phyloP scores from a whole-genome alignment of 1,140 invertebrate species.

The Aphaenogaster ashmeadi region DNA sequence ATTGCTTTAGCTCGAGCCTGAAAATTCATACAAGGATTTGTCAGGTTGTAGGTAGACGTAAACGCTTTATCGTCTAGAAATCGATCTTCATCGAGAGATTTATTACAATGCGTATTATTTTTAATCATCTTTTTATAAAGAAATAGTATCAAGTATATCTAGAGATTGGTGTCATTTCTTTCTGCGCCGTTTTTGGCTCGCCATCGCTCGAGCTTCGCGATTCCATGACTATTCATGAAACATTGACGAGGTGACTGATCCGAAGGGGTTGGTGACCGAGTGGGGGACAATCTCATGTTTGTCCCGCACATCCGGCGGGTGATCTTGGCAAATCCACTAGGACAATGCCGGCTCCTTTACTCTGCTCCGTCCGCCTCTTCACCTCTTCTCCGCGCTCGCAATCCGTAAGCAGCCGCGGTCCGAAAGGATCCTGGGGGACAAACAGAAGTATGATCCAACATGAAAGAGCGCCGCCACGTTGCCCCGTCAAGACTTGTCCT shows the following conservation, averaged over 20 bases:
- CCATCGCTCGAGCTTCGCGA: constrained; percentile 5
- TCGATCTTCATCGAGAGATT: neutral
- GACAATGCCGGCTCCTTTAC: constrained; percentile 77
- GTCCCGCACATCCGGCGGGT: constrained; percentile 72
- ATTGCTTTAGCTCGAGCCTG: constrained; percentile 8
- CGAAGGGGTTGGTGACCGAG: constrained; percentile 12
- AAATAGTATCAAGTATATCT: neutral
- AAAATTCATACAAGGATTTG: constrained; percentile 6
- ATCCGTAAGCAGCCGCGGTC: constrained; percentile 64
- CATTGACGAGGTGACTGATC: constrained; percentile 53
- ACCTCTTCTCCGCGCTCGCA: constrained; percentile 1
- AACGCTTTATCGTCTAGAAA: neutral
- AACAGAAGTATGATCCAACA: constrained; percentile 81
- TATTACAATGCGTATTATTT: neutral
- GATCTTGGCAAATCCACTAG: constrained; percentile 74
- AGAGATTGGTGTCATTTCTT: neutral
- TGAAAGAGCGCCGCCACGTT: constrained; percentile 79
- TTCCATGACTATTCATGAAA: constrained; percentile 73
- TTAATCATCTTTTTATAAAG: neutral
- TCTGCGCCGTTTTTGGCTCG: neutral
- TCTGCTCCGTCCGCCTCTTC: constrained; percentile 21
- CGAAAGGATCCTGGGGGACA: constrained; percentile 71
- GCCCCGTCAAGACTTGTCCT: constrained; percentile 40
- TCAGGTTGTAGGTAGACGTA: neutral
- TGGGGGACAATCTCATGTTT: constrained; percentile 66